A percentile compares a stretch with the other conserved stretches of the same genome.
Evolutionary conservation across 2,888 invertebrate species (phyloP).

Genomic region (Glomeris marginata): DNA sequence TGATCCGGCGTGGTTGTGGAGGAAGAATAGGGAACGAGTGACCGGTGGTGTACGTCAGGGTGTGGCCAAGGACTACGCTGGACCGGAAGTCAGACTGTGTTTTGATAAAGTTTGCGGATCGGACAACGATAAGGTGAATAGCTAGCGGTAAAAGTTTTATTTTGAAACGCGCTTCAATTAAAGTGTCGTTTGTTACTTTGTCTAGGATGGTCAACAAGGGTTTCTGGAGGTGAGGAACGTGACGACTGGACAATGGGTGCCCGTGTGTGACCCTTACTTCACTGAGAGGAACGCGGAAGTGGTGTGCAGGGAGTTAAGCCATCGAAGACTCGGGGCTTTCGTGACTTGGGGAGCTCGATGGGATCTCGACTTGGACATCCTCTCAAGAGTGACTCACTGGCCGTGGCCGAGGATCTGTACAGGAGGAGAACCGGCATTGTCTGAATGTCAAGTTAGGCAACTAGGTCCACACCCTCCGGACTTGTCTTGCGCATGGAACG

Average conservation of each 20-base stretch:
- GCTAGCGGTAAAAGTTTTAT: neutral
- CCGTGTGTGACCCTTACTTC: constrained; percentile 88
- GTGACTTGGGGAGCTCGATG: constrained; percentile 71
- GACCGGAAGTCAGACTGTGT: constrained; percentile 19
- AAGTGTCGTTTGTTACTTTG: neutral
- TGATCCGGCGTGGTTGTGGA: neutral
- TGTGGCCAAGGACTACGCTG: too few species aligned
- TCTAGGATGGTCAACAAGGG: constrained; percentile 50
- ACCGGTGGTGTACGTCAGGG: neutral
- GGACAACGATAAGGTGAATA: too few species aligned
- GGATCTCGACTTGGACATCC: constrained; percentile 74
- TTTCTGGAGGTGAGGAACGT: constrained; percentile 89
- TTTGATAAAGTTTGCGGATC: constrained; percentile 17
- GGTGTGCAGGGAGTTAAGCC: constrained; percentile 82
- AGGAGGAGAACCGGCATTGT: constrained; percentile 31
- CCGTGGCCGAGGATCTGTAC: constrained; percentile 68
- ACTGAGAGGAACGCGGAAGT: constrained; percentile 95
- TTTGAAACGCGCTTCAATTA: too few species aligned
- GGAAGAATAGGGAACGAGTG: neutral
- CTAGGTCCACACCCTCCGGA: constrained; percentile 79
- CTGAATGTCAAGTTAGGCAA: constrained; percentile 45
- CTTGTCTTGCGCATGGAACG: constrained; percentile 77
- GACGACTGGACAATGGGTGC: constrained; percentile 92
- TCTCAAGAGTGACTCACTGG: constrained; percentile 83
- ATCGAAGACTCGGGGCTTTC: constrained; percentile 73